phyloP scores from a whole-genome alignment of 2,888 invertebrate species.

The Bunonema sp. region DNA sequence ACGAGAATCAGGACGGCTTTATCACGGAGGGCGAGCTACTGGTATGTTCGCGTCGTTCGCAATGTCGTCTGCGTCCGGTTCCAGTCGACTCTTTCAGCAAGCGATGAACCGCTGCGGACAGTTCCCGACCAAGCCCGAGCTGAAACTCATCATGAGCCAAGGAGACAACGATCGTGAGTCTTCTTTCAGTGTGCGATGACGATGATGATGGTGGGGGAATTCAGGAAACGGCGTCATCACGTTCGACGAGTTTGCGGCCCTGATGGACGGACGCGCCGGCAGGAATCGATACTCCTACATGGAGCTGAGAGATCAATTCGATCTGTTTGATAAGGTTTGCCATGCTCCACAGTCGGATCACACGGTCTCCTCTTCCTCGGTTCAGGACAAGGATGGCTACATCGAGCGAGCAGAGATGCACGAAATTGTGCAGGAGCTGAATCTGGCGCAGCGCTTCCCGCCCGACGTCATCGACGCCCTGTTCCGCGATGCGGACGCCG shows the following conservation, averaged over 20 bases:
- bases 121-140: slow-evolving; percentile 30
- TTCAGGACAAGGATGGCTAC: slow-evolving; percentile 40
- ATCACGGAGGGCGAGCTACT: slow-evolving; percentile 34
- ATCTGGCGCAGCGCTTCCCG: slow-evolving; percentile 30
- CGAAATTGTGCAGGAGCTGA: slow-evolving; percentile 28
- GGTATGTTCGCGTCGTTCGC: no score
- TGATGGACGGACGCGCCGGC: slow-evolving; percentile 22
- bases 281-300: slow-evolving; percentile 18
- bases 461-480: slow-evolving; percentile 29
- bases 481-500: slow-evolving; percentile 37
- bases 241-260: slow-evolving; percentile 35
- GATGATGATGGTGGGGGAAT: slow-evolving; percentile 4
- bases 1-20: slow-evolving; percentile 37
- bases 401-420: slow-evolving; percentile 38
- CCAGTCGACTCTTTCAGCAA: no score
- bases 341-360: no score
- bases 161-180: slow-evolving; percentile 38
- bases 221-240: slow-evolving; percentile 39
- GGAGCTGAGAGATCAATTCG: slow-evolving; percentile 33
- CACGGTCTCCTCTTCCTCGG: no score
- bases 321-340: slow-evolving; percentile 34
- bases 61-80: no score
- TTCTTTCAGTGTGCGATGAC: background rate
- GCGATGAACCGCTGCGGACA: slow-evolving; percentile 41
- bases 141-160: slow-evolving; percentile 35